These are phyloP conservation scores for Labeo rohita DNA, from an alignment of 2,113 vertebrate species.

Conservation along the genomic window DNA sequence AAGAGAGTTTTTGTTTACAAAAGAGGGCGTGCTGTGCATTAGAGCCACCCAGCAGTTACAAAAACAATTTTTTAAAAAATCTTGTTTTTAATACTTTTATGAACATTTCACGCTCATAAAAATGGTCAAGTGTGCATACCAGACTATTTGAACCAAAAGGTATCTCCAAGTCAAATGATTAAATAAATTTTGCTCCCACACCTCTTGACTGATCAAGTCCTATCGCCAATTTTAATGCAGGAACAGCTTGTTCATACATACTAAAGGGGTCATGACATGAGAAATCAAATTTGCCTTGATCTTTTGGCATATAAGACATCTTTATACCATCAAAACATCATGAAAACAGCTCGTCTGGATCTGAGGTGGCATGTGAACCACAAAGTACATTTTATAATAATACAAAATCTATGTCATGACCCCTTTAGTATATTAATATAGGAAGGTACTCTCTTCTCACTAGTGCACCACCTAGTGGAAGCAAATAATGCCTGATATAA, in stretches of 20 bases:
- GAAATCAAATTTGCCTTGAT: no score
- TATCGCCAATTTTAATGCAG: neutral
- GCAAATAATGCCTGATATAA: neutral
- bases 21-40: neutral
- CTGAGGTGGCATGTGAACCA: no score
- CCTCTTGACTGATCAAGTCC: neutral
- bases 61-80: neutral
- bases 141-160: neutral
- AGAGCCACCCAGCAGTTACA: neutral
- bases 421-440: neutral
- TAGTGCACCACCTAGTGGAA: slow-evolving; percentile 14
- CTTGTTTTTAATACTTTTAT: neutral
- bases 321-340: no score
- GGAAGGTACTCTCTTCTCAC: neutral
- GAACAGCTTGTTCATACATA: neutral
- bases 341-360: no score
- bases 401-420: no score
- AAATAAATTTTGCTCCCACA: neutral
- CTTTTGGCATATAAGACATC: no score
- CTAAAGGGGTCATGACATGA: no score
- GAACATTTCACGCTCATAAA: neutral
- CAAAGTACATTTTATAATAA: no score
- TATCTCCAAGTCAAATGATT: neutral
- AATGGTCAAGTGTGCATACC: neutral
- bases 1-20: neutral